Evolutionary conservation across 2,888 invertebrate genomes (phyloP).

Genomic region (Drosophila atroscutellata): DNA sequence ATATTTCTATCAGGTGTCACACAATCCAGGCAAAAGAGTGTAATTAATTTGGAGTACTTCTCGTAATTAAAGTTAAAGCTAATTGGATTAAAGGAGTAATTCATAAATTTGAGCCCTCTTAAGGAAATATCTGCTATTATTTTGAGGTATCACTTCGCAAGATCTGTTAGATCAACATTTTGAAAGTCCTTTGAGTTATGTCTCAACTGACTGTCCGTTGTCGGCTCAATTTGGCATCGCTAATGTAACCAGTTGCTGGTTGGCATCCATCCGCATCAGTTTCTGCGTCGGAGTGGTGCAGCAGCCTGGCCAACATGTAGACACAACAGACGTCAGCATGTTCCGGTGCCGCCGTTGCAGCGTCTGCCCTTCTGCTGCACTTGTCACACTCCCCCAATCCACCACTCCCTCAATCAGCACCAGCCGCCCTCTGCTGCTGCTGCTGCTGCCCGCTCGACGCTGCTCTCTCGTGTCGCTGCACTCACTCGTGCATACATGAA

Average conservation of each 20-base stretch:
- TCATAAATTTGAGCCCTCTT: neutral
- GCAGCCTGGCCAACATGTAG: conserved; percentile 70
- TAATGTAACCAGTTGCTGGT: conserved; percentile 54
- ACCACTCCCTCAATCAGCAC: neutral
- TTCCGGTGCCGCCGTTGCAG: conserved; percentile 30
- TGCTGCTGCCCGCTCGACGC: neutral
- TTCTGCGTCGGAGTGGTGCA: conserved; percentile 32
- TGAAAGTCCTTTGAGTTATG: conserved; percentile 8
- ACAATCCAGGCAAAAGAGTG: neutral
- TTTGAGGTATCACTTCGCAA: neutral
- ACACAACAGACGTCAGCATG: conserved; percentile 52
- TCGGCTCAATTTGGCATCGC: conserved; percentile 52
- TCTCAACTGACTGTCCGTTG: conserved; percentile 6
- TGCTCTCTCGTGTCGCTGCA: conserved; percentile 68
- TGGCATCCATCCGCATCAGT: conserved; percentile 55
- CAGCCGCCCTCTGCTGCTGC: neutral
- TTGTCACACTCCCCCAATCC: neutral
- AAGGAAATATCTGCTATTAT: too few relatives aligned
- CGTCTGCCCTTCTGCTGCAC: conserved; percentile 9
- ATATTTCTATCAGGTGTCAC: neutral
- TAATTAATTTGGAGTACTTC: neutral
- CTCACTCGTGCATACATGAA: conserved; percentile 81
- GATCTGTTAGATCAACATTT: neutral
- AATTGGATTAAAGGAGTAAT: neutral
- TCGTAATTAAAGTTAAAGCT: neutral